These are phyloP conservation scores for Drosophila longiperda DNA, from an alignment of 2,888 invertebrate genomes.

Conservation along the genomic window DNA sequence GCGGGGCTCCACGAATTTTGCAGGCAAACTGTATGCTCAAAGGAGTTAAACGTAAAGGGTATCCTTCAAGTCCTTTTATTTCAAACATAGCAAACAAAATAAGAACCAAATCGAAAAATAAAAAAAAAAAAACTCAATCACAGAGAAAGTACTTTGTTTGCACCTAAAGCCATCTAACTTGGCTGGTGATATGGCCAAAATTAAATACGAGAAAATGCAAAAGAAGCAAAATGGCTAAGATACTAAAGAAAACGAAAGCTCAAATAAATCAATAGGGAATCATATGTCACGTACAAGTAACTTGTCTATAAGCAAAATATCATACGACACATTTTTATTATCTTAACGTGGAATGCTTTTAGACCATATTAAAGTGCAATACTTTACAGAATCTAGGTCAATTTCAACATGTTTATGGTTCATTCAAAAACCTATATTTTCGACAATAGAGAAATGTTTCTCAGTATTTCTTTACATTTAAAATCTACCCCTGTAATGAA, in stretches of 20 bases:
- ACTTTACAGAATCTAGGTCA: not conserved
- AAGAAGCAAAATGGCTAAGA: not conserved
- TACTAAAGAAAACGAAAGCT: conserved; percentile 14
- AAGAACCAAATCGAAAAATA: conserved; percentile 48
- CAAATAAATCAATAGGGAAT: not conserved
- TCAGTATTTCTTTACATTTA: not conserved
- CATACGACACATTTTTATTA: not conserved
- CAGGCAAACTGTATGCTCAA: conserved; percentile 52
- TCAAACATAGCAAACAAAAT: conserved; percentile 15
- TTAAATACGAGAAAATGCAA: conserved; percentile 3
- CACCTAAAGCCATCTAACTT: conserved; percentile 17
- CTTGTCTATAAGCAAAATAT: not conserved
- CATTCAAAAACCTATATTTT: not conserved
- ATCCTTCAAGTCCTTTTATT: conserved; percentile 10
- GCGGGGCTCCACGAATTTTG: conserved; percentile 7
- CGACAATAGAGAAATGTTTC: not conserved
- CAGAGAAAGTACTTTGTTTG: conserved; percentile 56
- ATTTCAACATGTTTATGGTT: not conserved
- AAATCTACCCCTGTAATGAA: not conserved
- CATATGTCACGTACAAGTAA: not conserved
- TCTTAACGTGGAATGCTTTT: not conserved
- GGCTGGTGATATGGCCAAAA: conserved; percentile 24
- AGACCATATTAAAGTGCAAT: not conserved
- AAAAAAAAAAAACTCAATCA: conserved; percentile 63
- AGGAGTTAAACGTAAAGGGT: conserved; percentile 44